A percentile compares a stretch with the other conserved stretches of the same genome.
These are phyloP conservation scores for Datnioides undecimradiatus DNA, from an alignment of 2,113 vertebrate genomes.

Conservation along the genomic window DNA sequence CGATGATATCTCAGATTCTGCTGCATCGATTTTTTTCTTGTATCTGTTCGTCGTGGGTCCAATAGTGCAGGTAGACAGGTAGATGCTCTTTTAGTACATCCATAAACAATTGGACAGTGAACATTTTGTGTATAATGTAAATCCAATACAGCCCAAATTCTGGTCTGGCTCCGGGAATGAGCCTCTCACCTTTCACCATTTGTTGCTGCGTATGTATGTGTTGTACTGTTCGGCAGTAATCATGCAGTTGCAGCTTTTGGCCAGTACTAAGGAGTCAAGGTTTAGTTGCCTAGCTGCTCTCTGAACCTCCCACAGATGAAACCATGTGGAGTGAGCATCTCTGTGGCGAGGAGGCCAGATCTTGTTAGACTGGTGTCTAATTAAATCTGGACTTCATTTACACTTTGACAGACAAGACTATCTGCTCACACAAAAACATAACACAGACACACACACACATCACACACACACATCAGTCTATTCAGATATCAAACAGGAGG, in stretches of 20 bases:
- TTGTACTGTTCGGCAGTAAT: too few species aligned
- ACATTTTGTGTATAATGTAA: background rate
- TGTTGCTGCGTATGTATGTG: background rate
- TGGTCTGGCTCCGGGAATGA: background rate
- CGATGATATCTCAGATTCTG: too few species aligned
- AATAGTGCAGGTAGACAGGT: too few species aligned
- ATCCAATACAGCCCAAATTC: background rate
- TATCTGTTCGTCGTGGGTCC: too few species aligned
- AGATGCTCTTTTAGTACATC: too few species aligned
- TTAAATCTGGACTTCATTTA: background rate
- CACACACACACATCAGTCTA: background rate
- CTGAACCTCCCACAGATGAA: background rate
- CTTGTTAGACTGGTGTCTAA: background rate
- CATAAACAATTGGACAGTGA: too few species aligned
- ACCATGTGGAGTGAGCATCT: background rate
- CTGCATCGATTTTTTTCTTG: too few species aligned
- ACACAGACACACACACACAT: background rate
- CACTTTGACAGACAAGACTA: constrained; percentile 17
- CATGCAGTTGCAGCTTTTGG: background rate
- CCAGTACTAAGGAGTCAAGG: background rate
- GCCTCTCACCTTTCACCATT: background rate
- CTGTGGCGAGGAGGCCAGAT: background rate
- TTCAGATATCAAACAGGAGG: constrained; percentile 2
- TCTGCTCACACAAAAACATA: background rate
- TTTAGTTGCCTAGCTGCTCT: background rate